Evolutionary conservation across 23 tunicate species (phyloP).

Genomic region (Trididemnum clinides): DNA sequence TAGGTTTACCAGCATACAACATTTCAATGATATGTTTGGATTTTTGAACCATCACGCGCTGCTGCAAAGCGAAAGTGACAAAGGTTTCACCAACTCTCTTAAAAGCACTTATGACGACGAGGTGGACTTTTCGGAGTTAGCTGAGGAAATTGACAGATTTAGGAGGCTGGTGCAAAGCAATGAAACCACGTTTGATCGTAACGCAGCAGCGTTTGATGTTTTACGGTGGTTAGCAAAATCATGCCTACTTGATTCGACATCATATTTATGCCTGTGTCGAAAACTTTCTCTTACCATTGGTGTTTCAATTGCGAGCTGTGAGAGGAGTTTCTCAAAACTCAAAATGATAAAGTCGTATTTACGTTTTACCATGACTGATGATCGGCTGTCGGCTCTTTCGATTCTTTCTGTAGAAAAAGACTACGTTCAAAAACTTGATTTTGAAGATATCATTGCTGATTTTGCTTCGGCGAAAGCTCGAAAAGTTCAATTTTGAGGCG

Average conservation of each 20-base stretch:
- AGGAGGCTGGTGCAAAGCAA: conserved; percentile 41
- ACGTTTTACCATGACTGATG: too few species aligned
- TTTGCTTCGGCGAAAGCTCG: conserved; percentile 5
- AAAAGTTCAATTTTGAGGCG: too few species aligned
- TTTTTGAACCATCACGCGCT: conserved; percentile 49
- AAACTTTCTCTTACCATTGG: too few species aligned
- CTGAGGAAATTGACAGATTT: too few species aligned
- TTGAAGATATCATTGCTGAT: too few species aligned
- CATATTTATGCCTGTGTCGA: conserved; percentile 23
- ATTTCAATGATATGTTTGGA: conserved; percentile 48
- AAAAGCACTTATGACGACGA: conserved; percentile 49
- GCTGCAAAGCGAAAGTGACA: conserved; percentile 65
- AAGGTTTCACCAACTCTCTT: conserved; percentile 56
- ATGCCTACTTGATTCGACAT: conserved; percentile 12
- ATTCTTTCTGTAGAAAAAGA: conserved; percentile 5
- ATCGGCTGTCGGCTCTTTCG: too few species aligned
- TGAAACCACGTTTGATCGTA: conserved; percentile 44
- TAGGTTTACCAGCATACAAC: conserved; percentile 51
- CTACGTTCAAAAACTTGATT: conserved; percentile 10
- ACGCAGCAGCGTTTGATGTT: too few species aligned
- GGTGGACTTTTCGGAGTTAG: conserved; percentile 51
- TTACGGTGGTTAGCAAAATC: too few species aligned
- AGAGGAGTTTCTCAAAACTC: too few species aligned
- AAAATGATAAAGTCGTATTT: too few species aligned
- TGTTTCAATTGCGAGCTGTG: too few species aligned